Conservation (phyloP, 1,140 invertebrate genomes). For the Trichonephila inaurata region DNA sequence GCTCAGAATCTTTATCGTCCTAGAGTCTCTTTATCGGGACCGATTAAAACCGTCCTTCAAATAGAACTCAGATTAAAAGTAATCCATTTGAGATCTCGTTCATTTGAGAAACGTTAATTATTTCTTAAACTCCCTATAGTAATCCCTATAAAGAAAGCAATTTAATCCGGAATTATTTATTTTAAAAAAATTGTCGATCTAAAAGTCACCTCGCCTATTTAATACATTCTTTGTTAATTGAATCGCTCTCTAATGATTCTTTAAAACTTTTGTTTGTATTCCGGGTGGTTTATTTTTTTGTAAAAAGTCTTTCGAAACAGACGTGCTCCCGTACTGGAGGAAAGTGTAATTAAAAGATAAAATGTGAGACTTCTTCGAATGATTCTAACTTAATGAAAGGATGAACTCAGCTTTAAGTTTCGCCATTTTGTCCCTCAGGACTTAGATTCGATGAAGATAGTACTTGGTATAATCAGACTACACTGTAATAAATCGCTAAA, state of each 20-base stretch:
- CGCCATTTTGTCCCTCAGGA: slow-evolving; percentile 38
- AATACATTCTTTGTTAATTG: slow-evolving; percentile 74
- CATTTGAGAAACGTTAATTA: slow-evolving; percentile 56
- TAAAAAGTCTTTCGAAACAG: slow-evolving; percentile 22
- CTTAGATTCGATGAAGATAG: background rate
- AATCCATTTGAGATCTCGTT: slow-evolving; percentile 60
- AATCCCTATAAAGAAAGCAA: slow-evolving; percentile 64
- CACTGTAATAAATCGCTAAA: background rate
- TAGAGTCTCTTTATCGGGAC: slow-evolving; percentile 29
- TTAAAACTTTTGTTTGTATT: slow-evolving; percentile 72
- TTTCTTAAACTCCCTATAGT: slow-evolving; percentile 64
- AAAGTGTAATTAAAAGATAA: slow-evolving; percentile 72
- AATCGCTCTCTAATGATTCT: slow-evolving; percentile 66
- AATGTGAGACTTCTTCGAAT: slow-evolving; percentile 61
- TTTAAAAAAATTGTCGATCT: slow-evolving; percentile 20
- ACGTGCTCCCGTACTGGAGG: background rate
- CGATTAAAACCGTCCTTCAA: slow-evolving; percentile 35
- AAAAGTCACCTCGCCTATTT: slow-evolving; percentile 61
- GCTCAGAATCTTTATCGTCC: background rate
- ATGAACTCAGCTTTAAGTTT: slow-evolving; percentile 9
- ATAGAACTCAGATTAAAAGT: slow-evolving; percentile 65
- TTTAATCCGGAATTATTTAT: slow-evolving; percentile 49
- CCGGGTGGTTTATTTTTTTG: background rate
- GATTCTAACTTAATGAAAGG: slow-evolving; percentile 68
- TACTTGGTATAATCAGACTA: slow-evolving; percentile 7